Conservation (phyloP, 2,888 invertebrate species). For the Sarcophaga carnaria region DNA sequence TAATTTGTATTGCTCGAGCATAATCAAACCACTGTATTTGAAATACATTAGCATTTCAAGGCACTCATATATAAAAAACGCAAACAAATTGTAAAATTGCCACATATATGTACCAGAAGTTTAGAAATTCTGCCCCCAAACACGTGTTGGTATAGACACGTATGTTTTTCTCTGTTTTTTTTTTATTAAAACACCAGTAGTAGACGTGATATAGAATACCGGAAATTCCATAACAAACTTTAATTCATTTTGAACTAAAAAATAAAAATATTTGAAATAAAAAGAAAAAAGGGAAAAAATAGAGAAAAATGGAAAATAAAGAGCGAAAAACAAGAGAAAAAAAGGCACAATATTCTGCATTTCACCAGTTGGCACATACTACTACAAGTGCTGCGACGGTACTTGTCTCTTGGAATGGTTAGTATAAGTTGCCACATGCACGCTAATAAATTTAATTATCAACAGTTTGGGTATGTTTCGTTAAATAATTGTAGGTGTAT, state of each 20-base stretch:
- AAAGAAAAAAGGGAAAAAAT: not conserved
- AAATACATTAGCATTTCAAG: no score
- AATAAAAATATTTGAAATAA: constrained; percentile 3
- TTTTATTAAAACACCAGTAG: not conserved
- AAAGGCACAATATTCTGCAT: no score
- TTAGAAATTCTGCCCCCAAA: not conserved
- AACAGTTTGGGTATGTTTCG: not conserved
- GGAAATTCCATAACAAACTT: constrained; percentile 49
- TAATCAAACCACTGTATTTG: no score
- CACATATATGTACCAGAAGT: constrained; percentile 8
- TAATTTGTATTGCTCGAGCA: no score
- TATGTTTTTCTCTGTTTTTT: no score
- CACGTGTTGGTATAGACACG: no score
- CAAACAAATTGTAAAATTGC: not conserved
- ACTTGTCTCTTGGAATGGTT: not conserved
- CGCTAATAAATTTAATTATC: constrained; percentile 29
- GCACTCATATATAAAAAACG: constrained; percentile 13
- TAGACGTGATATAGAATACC: constrained; percentile 44
- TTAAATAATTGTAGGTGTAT: not conserved
- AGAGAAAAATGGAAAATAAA: no score
- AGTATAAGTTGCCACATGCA: not conserved
- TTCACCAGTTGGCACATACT: no score
- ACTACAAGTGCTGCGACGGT: no score
- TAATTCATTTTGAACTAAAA: constrained; percentile 42
- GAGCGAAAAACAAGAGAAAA: no score